phyloP scores from a whole-genome alignment of 2,113 vertebrate genomes.

The Irena cyanogastra region DNA sequence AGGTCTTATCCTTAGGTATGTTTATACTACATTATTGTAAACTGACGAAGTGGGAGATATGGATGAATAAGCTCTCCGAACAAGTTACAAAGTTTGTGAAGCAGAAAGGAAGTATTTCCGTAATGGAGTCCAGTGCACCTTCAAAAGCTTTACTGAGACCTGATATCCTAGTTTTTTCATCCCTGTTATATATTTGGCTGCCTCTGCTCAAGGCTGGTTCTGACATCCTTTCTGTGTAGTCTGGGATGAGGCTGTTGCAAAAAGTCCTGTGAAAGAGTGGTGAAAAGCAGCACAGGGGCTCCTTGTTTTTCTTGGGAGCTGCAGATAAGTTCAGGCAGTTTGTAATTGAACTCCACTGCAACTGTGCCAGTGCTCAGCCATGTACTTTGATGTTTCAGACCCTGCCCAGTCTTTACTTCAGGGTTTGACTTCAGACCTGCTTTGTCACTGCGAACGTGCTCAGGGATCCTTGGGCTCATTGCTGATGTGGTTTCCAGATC shows the following conservation, averaged over 20 bases:
- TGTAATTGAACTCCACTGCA: background rate
- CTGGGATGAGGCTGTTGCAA: background rate
- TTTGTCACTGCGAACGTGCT: background rate
- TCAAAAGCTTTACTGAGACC: background rate
- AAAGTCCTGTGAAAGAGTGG: background rate
- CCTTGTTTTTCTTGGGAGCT: background rate
- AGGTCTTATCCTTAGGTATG: background rate
- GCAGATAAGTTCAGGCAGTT: background rate
- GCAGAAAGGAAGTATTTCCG: background rate
- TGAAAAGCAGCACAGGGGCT: background rate
- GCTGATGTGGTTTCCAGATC: background rate
- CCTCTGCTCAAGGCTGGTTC: background rate
- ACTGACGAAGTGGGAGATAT: background rate
- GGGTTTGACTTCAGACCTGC: background rate
- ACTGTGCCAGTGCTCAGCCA: background rate
- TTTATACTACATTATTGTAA: background rate
- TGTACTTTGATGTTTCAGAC: background rate
- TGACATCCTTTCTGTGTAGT: fast-evolving
- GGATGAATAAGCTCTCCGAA: background rate
- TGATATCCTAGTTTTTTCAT: background rate
- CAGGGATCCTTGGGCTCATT: too few species aligned
- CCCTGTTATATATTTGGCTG: background rate
- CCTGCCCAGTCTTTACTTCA: background rate
- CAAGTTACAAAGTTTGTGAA: background rate
- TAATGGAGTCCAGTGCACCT: background rate